Evolutionary conservation across 2,888 invertebrate species (phyloP).

Genomic region (Chymomyza amoena): DNA sequence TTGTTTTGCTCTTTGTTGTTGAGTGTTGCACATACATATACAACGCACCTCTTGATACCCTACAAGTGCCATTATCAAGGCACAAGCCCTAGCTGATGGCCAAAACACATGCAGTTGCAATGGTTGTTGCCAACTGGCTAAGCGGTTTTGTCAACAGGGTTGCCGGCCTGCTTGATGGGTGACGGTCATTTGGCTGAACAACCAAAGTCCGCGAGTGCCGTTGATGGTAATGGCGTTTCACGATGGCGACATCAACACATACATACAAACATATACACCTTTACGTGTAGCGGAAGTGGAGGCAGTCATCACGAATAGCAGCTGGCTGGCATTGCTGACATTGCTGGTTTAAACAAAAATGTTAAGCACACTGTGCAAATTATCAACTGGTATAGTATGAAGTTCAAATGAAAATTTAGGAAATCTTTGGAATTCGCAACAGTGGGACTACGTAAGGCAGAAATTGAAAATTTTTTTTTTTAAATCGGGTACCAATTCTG

Average conservation of each 20-base stretch:
- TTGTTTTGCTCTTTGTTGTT: constrained; percentile 25
- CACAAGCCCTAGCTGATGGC: constrained; percentile 30
- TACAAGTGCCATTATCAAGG: constrained; percentile 56
- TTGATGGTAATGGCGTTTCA: not conserved
- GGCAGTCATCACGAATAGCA: not conserved
- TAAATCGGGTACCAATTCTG: too few species aligned
- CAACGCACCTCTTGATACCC: constrained; percentile 50
- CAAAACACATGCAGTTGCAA: constrained; percentile 37
- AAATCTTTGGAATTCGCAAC: not conserved
- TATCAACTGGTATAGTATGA: not conserved
- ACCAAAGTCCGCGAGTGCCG: not conserved
- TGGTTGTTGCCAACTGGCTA: constrained; percentile 18
- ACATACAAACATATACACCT: not conserved
- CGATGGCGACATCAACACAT: not conserved
- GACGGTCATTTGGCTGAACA: not conserved
- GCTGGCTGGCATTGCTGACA: not conserved
- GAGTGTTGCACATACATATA: constrained; percentile 21
- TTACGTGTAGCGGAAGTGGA: not conserved
- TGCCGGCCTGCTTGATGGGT: not conserved
- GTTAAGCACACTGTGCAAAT: not conserved
- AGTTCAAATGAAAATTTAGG: not conserved
- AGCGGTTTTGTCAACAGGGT: constrained; percentile 38
- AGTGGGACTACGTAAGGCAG: too few species aligned
- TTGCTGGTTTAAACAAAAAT: constrained; percentile 1
- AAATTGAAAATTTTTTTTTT: too few species aligned